Conservation (phyloP, 2,888 invertebrate genomes). For the Campoplex nolae region DNA sequence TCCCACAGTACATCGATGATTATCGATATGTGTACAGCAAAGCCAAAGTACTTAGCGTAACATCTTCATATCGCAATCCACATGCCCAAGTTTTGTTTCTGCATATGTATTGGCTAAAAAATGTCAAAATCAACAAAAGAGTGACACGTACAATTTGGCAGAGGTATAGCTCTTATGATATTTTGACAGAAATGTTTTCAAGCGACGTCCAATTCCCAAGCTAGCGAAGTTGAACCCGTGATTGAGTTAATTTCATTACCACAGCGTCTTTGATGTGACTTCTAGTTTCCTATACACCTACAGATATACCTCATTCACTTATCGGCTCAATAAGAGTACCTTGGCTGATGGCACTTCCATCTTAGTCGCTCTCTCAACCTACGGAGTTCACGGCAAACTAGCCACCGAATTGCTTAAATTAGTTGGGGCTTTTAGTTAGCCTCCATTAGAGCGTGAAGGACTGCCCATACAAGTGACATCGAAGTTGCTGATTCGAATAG, state of each 20-base stretch:
- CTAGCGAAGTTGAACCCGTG: conserved; percentile 76
- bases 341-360: conserved; percentile 19
- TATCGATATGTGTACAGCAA: background rate
- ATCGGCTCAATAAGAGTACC: background rate
- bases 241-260: conserved; percentile 80
- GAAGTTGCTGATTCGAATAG: conserved; percentile 14
- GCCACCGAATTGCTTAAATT: conserved; percentile 69
- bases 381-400: conserved; percentile 25
- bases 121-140: too few species aligned
- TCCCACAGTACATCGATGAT: background rate
- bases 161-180: background rate
- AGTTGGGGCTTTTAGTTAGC: conserved; percentile 62
- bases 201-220: conserved; percentile 75
- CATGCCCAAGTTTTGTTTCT: background rate
- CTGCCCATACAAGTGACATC: conserved; percentile 43
- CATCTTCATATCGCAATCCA: background rate
- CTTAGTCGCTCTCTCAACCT: background rate
- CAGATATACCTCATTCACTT: background rate
- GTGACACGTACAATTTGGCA: background rate
- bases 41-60: background rate
- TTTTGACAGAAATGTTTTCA: conserved; percentile 11
- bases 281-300: conserved; percentile 13
- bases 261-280: conserved; percentile 74
- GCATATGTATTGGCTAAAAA: background rate
- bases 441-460: conserved; percentile 59